These are phyloP conservation scores for Dermochelys coriacea DNA, from an alignment of 2,797 vertebrate genomes.

Conservation along the genomic window DNA sequence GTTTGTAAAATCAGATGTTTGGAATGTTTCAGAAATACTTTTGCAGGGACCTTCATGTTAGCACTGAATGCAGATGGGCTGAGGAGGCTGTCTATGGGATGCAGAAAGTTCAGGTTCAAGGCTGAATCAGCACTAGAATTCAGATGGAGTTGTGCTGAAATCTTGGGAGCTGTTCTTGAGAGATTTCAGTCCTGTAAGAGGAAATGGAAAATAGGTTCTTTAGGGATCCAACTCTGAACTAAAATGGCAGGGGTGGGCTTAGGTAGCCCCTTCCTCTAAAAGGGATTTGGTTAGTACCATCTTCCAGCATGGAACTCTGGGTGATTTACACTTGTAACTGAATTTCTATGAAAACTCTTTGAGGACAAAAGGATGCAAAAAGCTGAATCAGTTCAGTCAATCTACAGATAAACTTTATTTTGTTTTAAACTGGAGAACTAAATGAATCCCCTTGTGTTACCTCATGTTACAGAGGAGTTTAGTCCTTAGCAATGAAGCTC, in stretches of 20 bases:
- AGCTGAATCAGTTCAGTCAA: background rate
- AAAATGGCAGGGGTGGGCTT: background rate
- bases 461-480: background rate
- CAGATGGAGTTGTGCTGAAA: background rate
- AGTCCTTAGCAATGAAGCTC: background rate
- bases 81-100: background rate
- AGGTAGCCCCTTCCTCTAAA: background rate
- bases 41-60: background rate
- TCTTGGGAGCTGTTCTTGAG: background rate
- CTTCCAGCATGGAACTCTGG: background rate
- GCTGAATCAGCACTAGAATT: background rate
- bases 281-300: background rate
- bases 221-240: background rate
- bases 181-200: background rate
- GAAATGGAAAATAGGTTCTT: rapidly evolving
- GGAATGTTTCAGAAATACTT: background rate
- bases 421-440: background rate
- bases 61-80: background rate
- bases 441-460: background rate
- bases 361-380: background rate
- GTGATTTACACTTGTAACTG: background rate
- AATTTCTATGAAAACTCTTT: background rate
- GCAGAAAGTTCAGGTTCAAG: too few relatives aligned
- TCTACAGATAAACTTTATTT: background rate
- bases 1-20: background rate